Percentiles rank a stretch among this genome's conserved stretches.
These are phyloP conservation scores for Apis mellifera DNA, from an alignment of 1,140 invertebrate species.

Conservation along the genomic window Amel_HAv3.1 CM009934.2:5275001-5275500, in stretches of 20 bases:
- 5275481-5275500: not conserved
- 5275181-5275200: not conserved
- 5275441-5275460: not conserved
- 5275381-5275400: not conserved
- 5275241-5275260: not conserved
- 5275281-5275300: no score
- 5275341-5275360: no score
- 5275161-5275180: conserved; percentile 25
- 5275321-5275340: no score
- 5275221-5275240: not conserved
- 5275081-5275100: not conserved
- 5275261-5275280: not conserved
- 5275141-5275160: not conserved
- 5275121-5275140: not conserved
- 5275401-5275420: not conserved
- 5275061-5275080: not conserved
- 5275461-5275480: not conserved
- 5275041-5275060: not conserved
- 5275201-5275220: not conserved
- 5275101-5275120: not conserved
- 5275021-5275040: conserved; percentile 4
- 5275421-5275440: not conserved
- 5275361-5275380: no score
- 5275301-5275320: no score
- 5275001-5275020: no score